Evolutionary conservation across 2,797 vertebrate species (phyloP).

Genomic region (Xenops minutus): DNA sequence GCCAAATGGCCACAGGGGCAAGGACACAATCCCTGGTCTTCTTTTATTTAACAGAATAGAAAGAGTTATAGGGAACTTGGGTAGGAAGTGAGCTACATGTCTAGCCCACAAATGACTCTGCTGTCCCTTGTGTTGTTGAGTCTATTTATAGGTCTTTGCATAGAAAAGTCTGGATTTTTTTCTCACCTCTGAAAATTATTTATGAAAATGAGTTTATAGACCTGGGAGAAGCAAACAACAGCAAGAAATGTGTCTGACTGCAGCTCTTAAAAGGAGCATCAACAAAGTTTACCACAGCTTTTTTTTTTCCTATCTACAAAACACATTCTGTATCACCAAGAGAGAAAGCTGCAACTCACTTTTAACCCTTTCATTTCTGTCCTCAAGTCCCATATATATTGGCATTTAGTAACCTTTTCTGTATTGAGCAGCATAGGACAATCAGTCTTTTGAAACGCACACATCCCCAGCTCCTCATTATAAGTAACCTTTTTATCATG

Average conservation of each 20-base stretch:
- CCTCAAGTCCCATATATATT: not conserved
- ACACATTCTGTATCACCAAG: not conserved
- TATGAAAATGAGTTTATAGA: not conserved
- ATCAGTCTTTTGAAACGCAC: not conserved
- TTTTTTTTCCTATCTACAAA: not conserved
- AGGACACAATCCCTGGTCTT: not conserved
- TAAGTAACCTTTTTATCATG: not conserved
- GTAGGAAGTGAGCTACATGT: not conserved
- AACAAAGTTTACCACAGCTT: not conserved
- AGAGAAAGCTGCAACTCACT: not conserved
- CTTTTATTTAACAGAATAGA: not conserved
- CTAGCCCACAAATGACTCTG: not conserved
- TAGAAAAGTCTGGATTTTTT: not conserved
- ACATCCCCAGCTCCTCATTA: accelerated
- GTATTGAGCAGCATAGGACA: not conserved
- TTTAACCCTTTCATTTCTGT: not conserved
- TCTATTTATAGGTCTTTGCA: not conserved
- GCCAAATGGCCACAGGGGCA: not conserved
- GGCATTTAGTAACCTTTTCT: not conserved
- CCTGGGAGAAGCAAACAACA: not conserved
- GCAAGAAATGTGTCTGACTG: not conserved
- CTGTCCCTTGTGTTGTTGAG: not conserved
- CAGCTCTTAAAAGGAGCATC: not conserved
- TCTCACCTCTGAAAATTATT: not conserved
- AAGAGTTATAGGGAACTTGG: not conserved